phyloP scores from a whole-genome alignment of 2,797 vertebrate genomes.

The Arrhamphus sclerolepis region DNA sequence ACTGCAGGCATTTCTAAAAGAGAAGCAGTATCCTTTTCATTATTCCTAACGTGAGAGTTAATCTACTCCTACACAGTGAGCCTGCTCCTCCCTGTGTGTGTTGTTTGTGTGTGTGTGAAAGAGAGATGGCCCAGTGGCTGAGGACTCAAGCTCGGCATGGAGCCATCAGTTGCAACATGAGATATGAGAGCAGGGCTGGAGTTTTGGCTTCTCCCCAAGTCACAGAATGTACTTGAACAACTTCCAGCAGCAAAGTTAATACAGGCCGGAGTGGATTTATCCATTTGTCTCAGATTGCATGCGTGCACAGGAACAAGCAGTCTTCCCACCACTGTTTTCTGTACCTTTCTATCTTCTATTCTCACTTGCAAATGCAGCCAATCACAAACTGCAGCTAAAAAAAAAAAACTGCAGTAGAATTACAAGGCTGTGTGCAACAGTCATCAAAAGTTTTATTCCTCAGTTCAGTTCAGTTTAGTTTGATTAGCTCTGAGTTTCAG shows the following conservation, averaged over 20 bases:
- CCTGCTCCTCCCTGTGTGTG: conserved; percentile 12
- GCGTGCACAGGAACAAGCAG: conserved; percentile 43
- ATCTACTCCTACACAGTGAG: conserved; percentile 21
- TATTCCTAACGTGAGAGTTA: conserved; percentile 15
- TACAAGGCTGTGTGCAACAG: no score
- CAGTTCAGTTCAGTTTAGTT: no score
- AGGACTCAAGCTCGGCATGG: conserved; percentile 53
- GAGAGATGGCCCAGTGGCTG: conserved; percentile 53
- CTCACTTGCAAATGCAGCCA: no score
- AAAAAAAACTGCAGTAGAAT: no score
- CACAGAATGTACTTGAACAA: conserved; percentile 83
- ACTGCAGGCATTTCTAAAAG: background rate
- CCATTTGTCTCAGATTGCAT: conserved; percentile 58
- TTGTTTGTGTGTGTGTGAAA: conserved; percentile 14
- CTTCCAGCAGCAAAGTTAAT: conserved; percentile 76
- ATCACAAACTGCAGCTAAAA: no score
- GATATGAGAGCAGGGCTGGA: conserved; percentile 75
- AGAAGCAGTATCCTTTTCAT: conserved; percentile 4
- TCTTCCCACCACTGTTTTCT: conserved; percentile 35
- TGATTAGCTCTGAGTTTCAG: no score
- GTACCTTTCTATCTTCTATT: conserved; percentile 10
- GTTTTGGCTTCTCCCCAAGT: conserved; percentile 83
- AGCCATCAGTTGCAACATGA: conserved; percentile 78
- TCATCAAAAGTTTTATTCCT: no score
- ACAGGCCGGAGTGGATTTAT: conserved; percentile 70